Evolutionary conservation across 53 echinoderm and acorn worm species (phyloP), one percentile per base, ranked within the genome.

Genomic region (Paelopatides confundens): DNA sequence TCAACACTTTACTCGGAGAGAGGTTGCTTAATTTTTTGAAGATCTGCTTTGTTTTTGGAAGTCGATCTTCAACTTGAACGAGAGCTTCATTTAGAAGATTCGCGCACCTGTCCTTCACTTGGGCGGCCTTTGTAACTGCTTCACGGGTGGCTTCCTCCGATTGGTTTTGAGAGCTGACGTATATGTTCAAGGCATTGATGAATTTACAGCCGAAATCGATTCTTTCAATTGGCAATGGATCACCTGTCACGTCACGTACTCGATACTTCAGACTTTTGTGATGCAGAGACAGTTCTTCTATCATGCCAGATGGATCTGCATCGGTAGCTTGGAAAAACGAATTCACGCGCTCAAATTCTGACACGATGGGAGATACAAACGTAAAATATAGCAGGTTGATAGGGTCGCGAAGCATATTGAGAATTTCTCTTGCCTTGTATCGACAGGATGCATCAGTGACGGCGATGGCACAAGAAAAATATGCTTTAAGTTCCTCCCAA

Each of bases 261-360:
- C 71, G 66, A 21, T 17, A 8, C 58, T 34, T 63, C 43, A 85
- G 85, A 38, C 65, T 85, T 15, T 37, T 5, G 66, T 85, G 28
- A 37, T 85, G 85, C 3, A 85, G 66, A 28, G 15, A 17, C 18
- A 85, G 66, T 40, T 85, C 85, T 52, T 31, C 46, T 15, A 85
- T 11, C 13, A 29, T 12, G 17, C 10, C 85, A 35, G 28, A 1
- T 12, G 85, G 85, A 58, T 85, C 85, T 26, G 66, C 85, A 10
- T 85, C 2, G 21, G 15, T 29, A 37, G 85, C 5, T 40, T 85
- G 85, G 58, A 85, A 85, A 29, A 85, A 85, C 4, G 65, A 13
- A 31, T 85, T 85, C 5, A 85, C 65, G 21, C 18, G 64, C 36
- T 85, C 85, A 66, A 85, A 85, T 38, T 85, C 85, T 10, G 85